Conservation (phyloP, 2,888 invertebrate species). For the Bellardia bayeri region DNA sequence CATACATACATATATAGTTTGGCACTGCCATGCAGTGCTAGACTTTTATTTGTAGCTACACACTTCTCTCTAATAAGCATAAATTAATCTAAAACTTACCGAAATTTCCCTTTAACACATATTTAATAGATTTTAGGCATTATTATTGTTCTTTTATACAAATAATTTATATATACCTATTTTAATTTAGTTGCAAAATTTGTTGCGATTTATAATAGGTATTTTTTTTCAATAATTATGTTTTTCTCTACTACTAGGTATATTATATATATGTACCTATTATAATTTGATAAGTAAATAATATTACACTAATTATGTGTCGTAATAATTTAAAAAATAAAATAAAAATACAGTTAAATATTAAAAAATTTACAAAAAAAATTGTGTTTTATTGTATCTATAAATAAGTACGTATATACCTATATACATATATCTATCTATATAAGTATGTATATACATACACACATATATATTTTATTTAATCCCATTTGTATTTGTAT, state of each 20-base stretch:
- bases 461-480: background rate
- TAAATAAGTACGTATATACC: no score
- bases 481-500: background rate
- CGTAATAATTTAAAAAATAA: slow-evolving; percentile 53
- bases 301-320: slow-evolving; percentile 65
- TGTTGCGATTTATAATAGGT: slow-evolving; percentile 65
- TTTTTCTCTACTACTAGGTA: slow-evolving; percentile 42
- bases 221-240: slow-evolving; percentile 43
- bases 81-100: slow-evolving; percentile 20
- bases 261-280: background rate
- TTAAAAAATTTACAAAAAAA: slow-evolving; percentile 39
- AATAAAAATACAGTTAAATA: slow-evolving; percentile 55
- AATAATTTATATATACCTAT: slow-evolving; percentile 31
- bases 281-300: slow-evolving; percentile 40
- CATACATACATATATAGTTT: slow-evolving; percentile 50
- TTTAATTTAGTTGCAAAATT: slow-evolving; percentile 30
- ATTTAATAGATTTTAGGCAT: slow-evolving; percentile 56
- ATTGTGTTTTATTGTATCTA: slow-evolving; percentile 29
- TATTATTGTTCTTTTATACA: slow-evolving; percentile 39
- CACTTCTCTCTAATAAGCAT: background rate
- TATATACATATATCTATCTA: no score
- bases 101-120: slow-evolving; percentile 17
- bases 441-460: no score
- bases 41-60: slow-evolving; percentile 53
- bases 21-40: slow-evolving; percentile 58